These are phyloP conservation scores for Aleiodes sp. DNA, from an alignment of 1,140 invertebrate species.

Conservation along the genomic window DNA sequence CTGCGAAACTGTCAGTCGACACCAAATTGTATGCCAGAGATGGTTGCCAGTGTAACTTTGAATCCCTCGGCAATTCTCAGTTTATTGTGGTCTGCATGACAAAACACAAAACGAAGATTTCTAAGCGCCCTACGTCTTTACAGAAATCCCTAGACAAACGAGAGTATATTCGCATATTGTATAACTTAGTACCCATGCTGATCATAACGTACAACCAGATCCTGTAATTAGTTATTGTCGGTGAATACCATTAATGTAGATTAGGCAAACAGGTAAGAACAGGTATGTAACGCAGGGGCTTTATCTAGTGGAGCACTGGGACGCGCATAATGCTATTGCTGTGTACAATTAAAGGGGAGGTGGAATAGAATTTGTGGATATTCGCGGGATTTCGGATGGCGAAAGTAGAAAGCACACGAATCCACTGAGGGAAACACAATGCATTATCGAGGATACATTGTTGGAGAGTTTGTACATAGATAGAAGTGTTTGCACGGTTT, in stretches of 20 bases:
- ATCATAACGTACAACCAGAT: conserved; percentile 53
- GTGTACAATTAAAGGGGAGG: not conserved
- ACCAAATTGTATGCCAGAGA: too few species aligned
- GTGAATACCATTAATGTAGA: conserved; percentile 52
- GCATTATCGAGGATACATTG: not conserved
- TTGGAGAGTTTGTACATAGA: not conserved
- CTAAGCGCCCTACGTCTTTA: too few species aligned
- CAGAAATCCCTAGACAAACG: too few species aligned
- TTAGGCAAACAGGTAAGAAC: conserved; percentile 48
- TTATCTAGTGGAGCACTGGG: not conserved
- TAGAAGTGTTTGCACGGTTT: not conserved
- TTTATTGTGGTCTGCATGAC: too few species aligned
- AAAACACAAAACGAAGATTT: too few species aligned
- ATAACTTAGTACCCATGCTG: conserved; percentile 42
- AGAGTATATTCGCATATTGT: too few species aligned
- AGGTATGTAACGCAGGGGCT: too few species aligned
- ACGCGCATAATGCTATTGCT: not conserved
- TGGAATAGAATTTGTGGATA: not conserved
- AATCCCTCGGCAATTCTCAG: too few species aligned
- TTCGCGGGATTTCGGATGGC: not conserved
- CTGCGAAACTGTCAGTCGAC: too few species aligned
- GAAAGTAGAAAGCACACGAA: not conserved
- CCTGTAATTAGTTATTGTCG: conserved; percentile 50
- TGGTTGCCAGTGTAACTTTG: too few species aligned
- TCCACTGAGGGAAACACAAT: not conserved